phyloP scores from a whole-genome alignment of 2,797 vertebrate genomes.

The Phataginus tricuspis region DNA sequence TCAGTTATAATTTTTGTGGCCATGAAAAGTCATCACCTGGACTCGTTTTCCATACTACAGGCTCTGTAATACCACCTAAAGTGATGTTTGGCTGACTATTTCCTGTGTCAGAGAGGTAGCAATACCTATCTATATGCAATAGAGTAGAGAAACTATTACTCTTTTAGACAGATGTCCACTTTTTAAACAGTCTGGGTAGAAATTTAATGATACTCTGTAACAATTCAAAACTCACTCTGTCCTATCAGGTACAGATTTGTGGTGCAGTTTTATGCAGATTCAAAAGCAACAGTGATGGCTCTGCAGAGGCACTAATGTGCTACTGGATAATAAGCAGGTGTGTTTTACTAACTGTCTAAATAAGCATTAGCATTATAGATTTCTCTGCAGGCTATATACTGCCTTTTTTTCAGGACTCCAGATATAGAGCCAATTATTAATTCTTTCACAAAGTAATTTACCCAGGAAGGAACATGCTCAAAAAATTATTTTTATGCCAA shows the following conservation, averaged over 20 bases:
- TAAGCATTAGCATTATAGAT: background rate
- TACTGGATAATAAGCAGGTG: conserved; percentile 35
- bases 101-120: background rate
- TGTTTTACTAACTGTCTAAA: conserved; percentile 62
- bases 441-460: conserved; percentile 65
- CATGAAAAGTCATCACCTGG: background rate
- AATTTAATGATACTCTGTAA: conserved; percentile 28
- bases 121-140: background rate
- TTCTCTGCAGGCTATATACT: conserved; percentile 23
- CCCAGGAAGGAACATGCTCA: conserved; percentile 68
- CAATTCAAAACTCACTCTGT: conserved; percentile 52
- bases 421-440: conserved; percentile 67
- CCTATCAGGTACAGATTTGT: conserved; percentile 9
- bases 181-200: conserved; percentile 23
- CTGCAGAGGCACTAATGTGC: conserved; percentile 24
- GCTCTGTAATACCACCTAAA: background rate
- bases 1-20: background rate
- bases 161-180: conserved; percentile 18
- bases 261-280: background rate
- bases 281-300: background rate
- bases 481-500: conserved; percentile 47
- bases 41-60: background rate
- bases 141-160: background rate
- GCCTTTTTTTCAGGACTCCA: conserved; percentile 33
- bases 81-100: background rate